A percentile compares a stretch with the other conserved stretches of the same genome.
These are phyloP conservation scores for Xenentodon cancila DNA, from an alignment of 2,797 vertebrate species.

Conservation along the genomic window DNA sequence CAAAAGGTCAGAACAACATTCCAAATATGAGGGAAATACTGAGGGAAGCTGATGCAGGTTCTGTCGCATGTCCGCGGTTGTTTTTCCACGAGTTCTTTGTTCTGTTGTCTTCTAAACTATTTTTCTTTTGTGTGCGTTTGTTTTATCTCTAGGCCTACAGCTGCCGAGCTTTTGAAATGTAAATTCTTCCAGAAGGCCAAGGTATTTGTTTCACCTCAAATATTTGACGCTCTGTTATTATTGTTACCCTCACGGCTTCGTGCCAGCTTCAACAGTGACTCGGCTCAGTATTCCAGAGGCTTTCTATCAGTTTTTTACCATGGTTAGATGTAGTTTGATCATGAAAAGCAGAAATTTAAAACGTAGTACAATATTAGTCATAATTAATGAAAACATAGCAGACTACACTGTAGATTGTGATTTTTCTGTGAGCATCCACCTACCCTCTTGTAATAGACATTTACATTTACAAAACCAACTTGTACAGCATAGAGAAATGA, in stretches of 20 bases:
- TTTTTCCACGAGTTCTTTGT: slow-evolving; percentile 22
- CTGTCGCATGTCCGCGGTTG: slow-evolving; percentile 16
- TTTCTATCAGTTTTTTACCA: slow-evolving; percentile 1
- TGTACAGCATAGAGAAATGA: too few relatives aligned
- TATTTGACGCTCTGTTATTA: slow-evolving; percentile 26
- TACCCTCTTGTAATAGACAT: too few relatives aligned
- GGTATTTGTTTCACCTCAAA: slow-evolving; percentile 83
- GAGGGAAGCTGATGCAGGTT: slow-evolving; percentile 12
- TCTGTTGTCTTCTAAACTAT: slow-evolving; percentile 6
- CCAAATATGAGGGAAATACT: too few relatives aligned
- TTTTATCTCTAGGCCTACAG: slow-evolving; percentile 90
- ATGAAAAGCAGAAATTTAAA: background rate
- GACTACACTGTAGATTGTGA: background rate
- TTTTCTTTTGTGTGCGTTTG: slow-evolving; percentile 21
- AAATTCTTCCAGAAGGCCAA: slow-evolving; percentile 99
- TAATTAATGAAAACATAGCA: background rate
- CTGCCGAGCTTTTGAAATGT: slow-evolving; percentile 99
- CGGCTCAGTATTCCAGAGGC: background rate
- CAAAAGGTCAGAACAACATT: slow-evolving; percentile 86
- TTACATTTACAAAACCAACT: too few relatives aligned
- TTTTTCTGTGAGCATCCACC: too few relatives aligned
- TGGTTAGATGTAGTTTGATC: background rate
- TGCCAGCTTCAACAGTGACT: background rate
- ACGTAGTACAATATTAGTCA: background rate
- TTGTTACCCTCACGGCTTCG: slow-evolving; percentile 7